Base-by-base conservation (phyloP, 1,140 invertebrate species). In the Hyphantria cunea region DNA sequence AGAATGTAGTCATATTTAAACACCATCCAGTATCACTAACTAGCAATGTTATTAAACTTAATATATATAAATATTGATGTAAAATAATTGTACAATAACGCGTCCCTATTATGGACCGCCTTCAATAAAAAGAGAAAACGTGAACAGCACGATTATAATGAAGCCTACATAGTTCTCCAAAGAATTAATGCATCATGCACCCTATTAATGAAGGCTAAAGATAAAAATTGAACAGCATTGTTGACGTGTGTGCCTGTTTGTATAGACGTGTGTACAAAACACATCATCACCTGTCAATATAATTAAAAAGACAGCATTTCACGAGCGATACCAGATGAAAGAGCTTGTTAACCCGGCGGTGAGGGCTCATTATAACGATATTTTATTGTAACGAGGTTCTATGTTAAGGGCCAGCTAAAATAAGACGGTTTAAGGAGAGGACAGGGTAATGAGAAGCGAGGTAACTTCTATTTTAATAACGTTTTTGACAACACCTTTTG, bases 281-380 rank as follows among this genome's bases (percentile, higher is more conserved):
- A 76, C 66, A 68, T 71, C 76, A 73, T 70, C 68, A 60, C 69
- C 71, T 82, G 80, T 80, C 80, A 80, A 78, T 82, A 76, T 82
- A 82, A 82, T 80, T 82, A 78, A 82, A 81, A 77, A 78, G 59
- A 60, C 63, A 67, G 67, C 74, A 72, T 76, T 76, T 78, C 76
- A 74, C 72, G 59, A 68, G 61, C 64, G 63, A 73, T 66, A 62
- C 62, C 66, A 65, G 66, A 68, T 82, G 72, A 80, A 82, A 80
- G 71, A 65, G 64, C 77, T 82, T 78, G 79, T 82, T 82, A 80
- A 69, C 71, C 65, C 58, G 68, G 61, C 62, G 58, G 64, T 50
- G 53, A 55, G 56, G 59, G 60, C 74, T 77, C 71, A 78, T 82
- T 82, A 80, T 80, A 76, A 66, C 69, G 62, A 66, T 75, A 65